These are phyloP conservation scores for Leptinotarsa lineolata DNA, from an alignment of 1,140 invertebrate species.

Conservation along the genomic window DNA sequence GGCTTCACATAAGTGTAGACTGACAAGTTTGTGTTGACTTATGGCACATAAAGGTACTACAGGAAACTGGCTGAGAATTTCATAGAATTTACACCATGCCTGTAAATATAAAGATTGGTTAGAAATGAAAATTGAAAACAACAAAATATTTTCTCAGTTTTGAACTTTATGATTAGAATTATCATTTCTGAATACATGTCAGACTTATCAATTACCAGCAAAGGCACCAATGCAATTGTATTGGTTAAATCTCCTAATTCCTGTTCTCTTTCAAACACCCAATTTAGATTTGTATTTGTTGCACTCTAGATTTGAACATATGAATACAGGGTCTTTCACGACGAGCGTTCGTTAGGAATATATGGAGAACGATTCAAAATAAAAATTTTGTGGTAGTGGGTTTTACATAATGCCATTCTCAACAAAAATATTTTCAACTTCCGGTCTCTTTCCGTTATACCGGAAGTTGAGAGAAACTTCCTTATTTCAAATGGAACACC, in stretches of 20 bases:
- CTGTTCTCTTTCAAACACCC: neutral
- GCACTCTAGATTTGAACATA: neutral
- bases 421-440: too few relatives aligned
- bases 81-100: conserved; percentile 93
- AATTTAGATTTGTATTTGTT: neutral
- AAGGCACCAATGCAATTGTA: neutral
- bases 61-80: conserved; percentile 71
- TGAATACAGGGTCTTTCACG: too few relatives aligned
- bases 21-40: conserved; percentile 62
- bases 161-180: neutral
- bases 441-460: too few relatives aligned
- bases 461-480: too few relatives aligned
- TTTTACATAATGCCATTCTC: too few relatives aligned
- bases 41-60: conserved; percentile 59
- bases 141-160: too few relatives aligned
- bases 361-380: too few relatives aligned
- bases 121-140: conserved; percentile 16
- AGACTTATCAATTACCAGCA: neutral
- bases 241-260: neutral
- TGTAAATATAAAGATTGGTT: conserved; percentile 46
- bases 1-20: conserved; percentile 90
- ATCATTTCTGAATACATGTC: neutral
- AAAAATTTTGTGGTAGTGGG: too few relatives aligned
- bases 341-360: too few relatives aligned
- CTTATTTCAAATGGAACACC: too few relatives aligned